Conservation (phyloP, 2,113 vertebrate genomes). For the Engraulis encrasicolus region DNA sequence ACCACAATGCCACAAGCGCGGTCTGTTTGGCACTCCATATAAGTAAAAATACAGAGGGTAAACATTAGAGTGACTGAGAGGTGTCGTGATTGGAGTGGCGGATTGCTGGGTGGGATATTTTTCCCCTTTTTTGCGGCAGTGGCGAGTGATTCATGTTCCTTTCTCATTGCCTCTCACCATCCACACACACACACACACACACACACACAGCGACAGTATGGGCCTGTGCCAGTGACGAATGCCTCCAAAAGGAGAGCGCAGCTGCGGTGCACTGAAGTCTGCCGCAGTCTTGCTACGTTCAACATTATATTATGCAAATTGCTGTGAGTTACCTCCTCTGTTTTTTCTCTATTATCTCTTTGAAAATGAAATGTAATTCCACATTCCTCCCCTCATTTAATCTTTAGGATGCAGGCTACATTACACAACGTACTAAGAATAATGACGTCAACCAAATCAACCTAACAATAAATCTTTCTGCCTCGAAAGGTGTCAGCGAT, state of each 20-base stretch:
- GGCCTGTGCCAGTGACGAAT: conserved; percentile 34
- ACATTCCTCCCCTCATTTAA: too few species aligned
- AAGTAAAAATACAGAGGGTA: conserved; percentile 21
- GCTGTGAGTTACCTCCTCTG: conserved; percentile 22
- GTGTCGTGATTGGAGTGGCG: background rate
- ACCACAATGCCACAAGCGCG: background rate
- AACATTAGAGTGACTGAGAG: background rate
- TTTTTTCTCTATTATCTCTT: too few species aligned
- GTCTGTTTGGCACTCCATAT: background rate
- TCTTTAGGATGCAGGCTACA: too few species aligned
- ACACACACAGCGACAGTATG: background rate
- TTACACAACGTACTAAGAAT: conserved; percentile 48
- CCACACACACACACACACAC: too few species aligned
- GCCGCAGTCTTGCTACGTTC: conserved; percentile 44
- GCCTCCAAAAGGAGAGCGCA: conserved; percentile 36
- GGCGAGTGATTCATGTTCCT: background rate
- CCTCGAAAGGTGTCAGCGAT: background rate
- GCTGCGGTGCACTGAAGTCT: conserved; percentile 30
- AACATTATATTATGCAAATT: conserved; percentile 55
- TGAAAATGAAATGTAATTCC: too few species aligned
- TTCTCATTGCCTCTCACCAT: background rate
- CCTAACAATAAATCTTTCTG: conserved; percentile 38
- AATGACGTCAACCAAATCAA: conserved; percentile 47
- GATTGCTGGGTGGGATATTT: background rate
- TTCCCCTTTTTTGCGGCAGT: background rate